Evolutionary conservation across 2,113 vertebrate genomes (phyloP).

Genomic region (Solea senegalensis): DNA sequence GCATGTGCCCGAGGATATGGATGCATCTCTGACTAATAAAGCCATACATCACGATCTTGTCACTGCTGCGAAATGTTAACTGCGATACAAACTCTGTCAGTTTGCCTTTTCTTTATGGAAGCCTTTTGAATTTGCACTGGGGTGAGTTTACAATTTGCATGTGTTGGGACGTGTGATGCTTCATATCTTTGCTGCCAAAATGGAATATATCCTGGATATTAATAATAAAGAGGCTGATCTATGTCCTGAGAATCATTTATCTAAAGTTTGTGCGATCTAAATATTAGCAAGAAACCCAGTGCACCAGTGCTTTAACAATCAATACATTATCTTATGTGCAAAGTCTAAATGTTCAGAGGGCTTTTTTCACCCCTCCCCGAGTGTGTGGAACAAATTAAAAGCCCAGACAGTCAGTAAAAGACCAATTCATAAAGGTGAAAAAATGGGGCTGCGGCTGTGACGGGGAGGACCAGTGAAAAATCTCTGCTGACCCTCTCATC

Average conservation of each 20-base stretch:
- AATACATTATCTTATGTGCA: conserved; percentile 81
- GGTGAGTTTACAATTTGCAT: conserved; percentile 46
- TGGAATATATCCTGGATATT: conserved; percentile 56
- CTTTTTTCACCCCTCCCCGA: conserved; percentile 51
- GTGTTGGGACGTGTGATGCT: conserved; percentile 35
- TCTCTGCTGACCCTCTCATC: conserved; percentile 96
- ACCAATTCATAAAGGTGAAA: conserved; percentile 91
- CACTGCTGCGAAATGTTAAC: conserved; percentile 38
- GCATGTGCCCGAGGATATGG: conserved; percentile 30
- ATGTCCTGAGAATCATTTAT: conserved; percentile 65
- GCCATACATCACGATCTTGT: conserved; percentile 39
- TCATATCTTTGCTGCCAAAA: conserved; percentile 48
- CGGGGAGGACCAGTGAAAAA: conserved; percentile 91
- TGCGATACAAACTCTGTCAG: conserved; percentile 23
- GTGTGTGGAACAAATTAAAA: conserved; percentile 89
- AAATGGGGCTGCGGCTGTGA: conserved; percentile 88
- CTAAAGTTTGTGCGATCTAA: conserved; percentile 74
- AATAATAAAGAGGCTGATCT: conserved; percentile 56
- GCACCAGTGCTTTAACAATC: conserved; percentile 78
- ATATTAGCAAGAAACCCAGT: conserved; percentile 62
- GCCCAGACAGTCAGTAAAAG: conserved; percentile 87
- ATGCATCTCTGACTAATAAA: conserved; percentile 51
- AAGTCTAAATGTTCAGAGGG: conserved; percentile 75
- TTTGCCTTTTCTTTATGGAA: conserved; percentile 36
- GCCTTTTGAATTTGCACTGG: conserved; percentile 29